Evolutionary conservation across 2,888 invertebrate genomes (phyloP).

Genomic region (Drosophila quinaria): DNA sequence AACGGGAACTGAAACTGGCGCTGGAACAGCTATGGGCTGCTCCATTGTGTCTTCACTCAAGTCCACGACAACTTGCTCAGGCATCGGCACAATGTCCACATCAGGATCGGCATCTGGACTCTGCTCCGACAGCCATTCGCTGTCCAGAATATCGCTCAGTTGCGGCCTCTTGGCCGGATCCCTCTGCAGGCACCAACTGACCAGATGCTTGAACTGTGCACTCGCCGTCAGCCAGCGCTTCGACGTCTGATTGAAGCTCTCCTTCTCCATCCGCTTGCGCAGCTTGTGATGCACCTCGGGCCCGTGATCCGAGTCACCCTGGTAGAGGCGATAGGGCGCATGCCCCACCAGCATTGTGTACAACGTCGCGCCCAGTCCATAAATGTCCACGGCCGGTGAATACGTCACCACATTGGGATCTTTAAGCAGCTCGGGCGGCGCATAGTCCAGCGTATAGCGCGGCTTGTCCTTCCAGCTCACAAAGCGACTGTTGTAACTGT

Average conservation of each 20-base stretch:
- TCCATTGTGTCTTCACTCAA: conserved; percentile 56
- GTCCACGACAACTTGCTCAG: conserved; percentile 55
- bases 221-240: conserved; percentile 76
- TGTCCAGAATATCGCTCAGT: conserved; percentile 83
- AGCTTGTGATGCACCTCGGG: conserved; percentile 56
- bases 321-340: conserved; percentile 90
- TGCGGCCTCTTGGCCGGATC: conserved; percentile 75
- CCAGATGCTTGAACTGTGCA: conserved; percentile 65
- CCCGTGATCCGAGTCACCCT: conserved; percentile 55
- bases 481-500: conserved; percentile 69
- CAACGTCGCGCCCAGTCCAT: conserved; percentile 97
- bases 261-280: conserved; percentile 75
- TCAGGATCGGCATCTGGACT: conserved; percentile 31
- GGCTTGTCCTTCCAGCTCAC: conserved; percentile 87
- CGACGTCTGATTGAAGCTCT: conserved; percentile 73
- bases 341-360: conserved; percentile 91
- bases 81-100: conserved; percentile 40
- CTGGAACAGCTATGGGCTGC: background rate
- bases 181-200: conserved; percentile 74
- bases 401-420: conserved; percentile 87
- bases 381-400: conserved; percentile 97
- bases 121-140: conserved; percentile 84
- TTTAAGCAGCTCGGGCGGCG: conserved; percentile 95
- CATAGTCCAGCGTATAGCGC: conserved; percentile 95
- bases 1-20: background rate